Evolutionary conservation across 2,113 vertebrate genomes (phyloP), one percentile per base, ranked within the genome.

Genomic region (Emydura subglobosa): DNA sequence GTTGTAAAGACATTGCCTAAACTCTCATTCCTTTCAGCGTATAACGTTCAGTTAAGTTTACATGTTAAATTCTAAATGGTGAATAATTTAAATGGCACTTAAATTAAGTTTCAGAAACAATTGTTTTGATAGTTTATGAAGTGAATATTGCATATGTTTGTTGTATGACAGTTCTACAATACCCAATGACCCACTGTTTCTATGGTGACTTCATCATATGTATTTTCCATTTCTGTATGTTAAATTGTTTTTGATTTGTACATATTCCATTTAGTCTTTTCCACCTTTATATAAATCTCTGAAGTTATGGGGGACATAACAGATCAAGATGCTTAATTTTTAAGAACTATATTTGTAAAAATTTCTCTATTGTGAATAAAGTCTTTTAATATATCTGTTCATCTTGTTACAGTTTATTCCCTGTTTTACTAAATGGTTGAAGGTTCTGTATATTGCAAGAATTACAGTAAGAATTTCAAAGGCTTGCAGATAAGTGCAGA

Each of bases 271-370:
- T 98, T 97, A 87, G 97, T 98, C 98, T 97, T 96, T 94, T 98
- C 96, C 98, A 99, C 99, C 98, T 99, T 99, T 99, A 98, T 99
- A 99, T 98, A 98, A 99, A 98, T 98, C 97, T 96, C 94, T 96
- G 98, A 98, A 97, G 97, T 98, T 98, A 99, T 98, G 97, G 96
- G 98, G 98, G 98, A 98, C 98, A 98, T 98, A 98, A 99, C 98
- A 99, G 99, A 99, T 98, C 98, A 98, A 99, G 98, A 99, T 98
- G 98, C 98, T 99, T 98, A 99, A 99, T 99, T 99, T 99, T 99
- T 99, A 99, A 99, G 98, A 99, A 99, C 98, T 99, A 99, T 99
- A 99, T 99, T 99, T 99, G 99, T 99, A 99, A 99, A 98, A 98
- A 99, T 98, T 99, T 99, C 98, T 98, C 98, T 99, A 99, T 99